Conservation (phyloP, 2,113 vertebrate species). For the Capricornis sumatraensis region DNA sequence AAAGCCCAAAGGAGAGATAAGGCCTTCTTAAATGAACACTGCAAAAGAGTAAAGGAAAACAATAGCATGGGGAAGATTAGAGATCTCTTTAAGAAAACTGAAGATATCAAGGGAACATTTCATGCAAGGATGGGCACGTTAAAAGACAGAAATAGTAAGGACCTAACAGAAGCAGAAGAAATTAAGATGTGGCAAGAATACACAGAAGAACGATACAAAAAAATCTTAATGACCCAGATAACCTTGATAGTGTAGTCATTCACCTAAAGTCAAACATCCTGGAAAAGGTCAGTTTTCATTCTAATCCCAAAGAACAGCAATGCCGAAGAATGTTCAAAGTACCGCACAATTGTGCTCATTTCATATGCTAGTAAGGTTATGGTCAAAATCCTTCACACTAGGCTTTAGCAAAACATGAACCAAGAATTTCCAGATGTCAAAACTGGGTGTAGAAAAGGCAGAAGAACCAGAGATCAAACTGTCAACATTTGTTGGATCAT, state of each 20-base stretch:
- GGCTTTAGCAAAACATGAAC: not conserved
- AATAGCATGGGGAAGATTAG: not conserved
- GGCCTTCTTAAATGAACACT: not conserved
- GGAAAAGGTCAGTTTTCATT: not conserved
- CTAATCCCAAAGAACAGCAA: not conserved
- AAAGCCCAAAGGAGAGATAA: not conserved
- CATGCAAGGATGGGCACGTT: not conserved
- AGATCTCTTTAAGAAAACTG: not conserved
- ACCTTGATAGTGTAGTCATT: not conserved
- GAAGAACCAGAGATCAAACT: not conserved
- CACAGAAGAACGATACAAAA: not conserved
- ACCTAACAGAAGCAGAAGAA: not conserved
- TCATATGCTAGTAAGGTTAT: not conserved
- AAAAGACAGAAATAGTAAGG: not conserved
- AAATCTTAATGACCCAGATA: not conserved
- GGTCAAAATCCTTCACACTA: not conserved
- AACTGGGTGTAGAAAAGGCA: not conserved
- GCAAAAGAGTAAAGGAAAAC: not conserved
- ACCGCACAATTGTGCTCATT: not conserved
- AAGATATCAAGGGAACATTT: not conserved
- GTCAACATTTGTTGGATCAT: not conserved
- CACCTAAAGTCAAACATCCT: not conserved
- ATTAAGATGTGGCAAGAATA: not conserved
- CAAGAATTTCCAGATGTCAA: not conserved
- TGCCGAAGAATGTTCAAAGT: not conserved